A percentile compares a stretch with the other conserved stretches of the same genome.
These are phyloP conservation scores for Phalacrocorax brasilianus DNA, from an alignment of 2,113 vertebrate genomes.

Conservation along the genomic window DNA sequence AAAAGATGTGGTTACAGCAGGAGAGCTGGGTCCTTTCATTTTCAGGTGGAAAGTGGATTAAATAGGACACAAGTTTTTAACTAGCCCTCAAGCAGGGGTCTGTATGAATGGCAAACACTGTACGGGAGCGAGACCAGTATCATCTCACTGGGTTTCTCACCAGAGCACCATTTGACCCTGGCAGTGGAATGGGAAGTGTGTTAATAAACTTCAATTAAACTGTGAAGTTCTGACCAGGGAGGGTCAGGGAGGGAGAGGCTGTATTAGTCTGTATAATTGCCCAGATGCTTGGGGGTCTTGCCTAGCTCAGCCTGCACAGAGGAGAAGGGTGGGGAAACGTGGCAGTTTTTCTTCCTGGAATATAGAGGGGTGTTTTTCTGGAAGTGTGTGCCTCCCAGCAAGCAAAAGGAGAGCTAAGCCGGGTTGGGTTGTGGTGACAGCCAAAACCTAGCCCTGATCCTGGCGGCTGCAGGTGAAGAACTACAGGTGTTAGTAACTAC, in stretches of 20 bases:
- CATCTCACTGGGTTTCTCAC: background rate
- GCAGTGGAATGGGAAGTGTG: background rate
- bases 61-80: background rate
- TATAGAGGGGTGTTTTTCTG: background rate
- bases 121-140: background rate
- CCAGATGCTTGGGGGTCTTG: background rate
- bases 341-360: accelerated
- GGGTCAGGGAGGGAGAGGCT: background rate
- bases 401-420: background rate
- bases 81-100: background rate
- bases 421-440: background rate
- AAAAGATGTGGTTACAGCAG: background rate
- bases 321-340: background rate
- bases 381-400: background rate
- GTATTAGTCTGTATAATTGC: background rate
- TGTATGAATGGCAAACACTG: background rate
- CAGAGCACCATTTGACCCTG: background rate
- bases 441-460: background rate
- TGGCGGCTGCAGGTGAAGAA: background rate
- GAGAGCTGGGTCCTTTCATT: background rate
- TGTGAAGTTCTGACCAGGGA: background rate
- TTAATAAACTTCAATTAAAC: background rate
- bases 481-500: background rate
- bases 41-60: background rate
- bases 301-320: background rate